Evolutionary conservation across 2,113 vertebrate species (phyloP).

Genomic region (Smithornis capensis): DNA sequence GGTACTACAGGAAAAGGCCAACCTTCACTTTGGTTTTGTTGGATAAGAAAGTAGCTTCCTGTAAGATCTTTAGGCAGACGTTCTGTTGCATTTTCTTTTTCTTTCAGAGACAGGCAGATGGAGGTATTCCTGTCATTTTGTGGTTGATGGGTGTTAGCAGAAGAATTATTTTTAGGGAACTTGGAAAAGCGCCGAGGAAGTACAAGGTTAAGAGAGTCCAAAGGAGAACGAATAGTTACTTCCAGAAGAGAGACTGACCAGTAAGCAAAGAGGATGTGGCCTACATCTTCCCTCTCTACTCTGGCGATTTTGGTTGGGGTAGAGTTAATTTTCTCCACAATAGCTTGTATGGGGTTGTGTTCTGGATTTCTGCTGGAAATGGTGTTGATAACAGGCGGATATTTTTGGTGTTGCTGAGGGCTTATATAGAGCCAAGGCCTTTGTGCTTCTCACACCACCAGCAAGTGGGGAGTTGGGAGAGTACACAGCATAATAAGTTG

Average conservation of each 20-base stretch:
- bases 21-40: not conserved
- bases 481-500: not conserved
- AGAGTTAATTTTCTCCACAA: not conserved
- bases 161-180: conserved; percentile 51
- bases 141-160: conserved; percentile 42
- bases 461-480: not conserved
- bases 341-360: not conserved
- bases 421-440: not conserved
- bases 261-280: not conserved
- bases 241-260: not conserved
- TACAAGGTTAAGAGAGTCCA: not conserved
- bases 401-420: not conserved
- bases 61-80: not conserved
- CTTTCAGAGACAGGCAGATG: not conserved
- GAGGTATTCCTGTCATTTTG: conserved; percentile 22
- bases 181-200: conserved; percentile 31
- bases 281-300: not conserved
- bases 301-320: not conserved
- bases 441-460: not conserved
- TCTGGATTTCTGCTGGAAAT: not conserved
- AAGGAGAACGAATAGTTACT: not conserved
- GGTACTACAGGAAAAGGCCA: not conserved
- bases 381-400: not conserved
- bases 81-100: conserved; percentile 2
- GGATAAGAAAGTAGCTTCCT: conserved; percentile 12